Evolutionary conservation across 2,797 vertebrate genomes (phyloP), one percentile per base, ranked within the genome.

Genomic region (Sylvia borin): DNA sequence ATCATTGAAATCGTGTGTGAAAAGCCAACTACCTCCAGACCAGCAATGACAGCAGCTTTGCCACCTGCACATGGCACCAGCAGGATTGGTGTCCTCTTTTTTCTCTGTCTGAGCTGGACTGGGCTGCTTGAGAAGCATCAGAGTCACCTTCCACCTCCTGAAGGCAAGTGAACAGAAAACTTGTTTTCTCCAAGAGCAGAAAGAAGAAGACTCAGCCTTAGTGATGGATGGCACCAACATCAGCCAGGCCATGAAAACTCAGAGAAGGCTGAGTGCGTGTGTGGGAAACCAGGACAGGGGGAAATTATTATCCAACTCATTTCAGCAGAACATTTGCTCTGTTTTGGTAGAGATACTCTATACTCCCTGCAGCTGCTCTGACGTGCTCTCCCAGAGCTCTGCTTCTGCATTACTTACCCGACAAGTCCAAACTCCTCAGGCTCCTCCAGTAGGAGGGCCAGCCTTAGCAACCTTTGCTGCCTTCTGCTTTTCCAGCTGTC

Each of bases 361-460:
- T 61, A 51, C 51, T 90, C 58, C 88, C 66, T 71, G 79, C 95
- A 95, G 90, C 82, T 90, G 91, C 87, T 93, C 68, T 57, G 60
- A 50, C 3, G 0, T 45, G 75, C 78, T 92, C 81, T 90, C 81
- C 78, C 78, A 51, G 82, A 73, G 76, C 76, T 93, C 79, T 72
- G 68, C 42, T 47, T 57, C 90, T 91, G 45, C 72, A 4, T 47
- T 67, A 9, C 68, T 83, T 29, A 51, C 20, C 9, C 4, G 0
- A 32, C 68, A 93, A 68, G 76, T 16, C 80, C 88, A 51, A 78
- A 72, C 82, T 90, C 61, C 92, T 86, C 66, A 26, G 58, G 66
- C 53, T 86, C 43, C 58, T 94, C 25, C 58, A 16, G 73, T 1
- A 61, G 66, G 11, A 77, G 17, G 21, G 36, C 32, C 40, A 88